Evolutionary conservation across 2,113 vertebrate genomes (phyloP).

Genomic region (Dromaius novaehollandiae): DNA sequence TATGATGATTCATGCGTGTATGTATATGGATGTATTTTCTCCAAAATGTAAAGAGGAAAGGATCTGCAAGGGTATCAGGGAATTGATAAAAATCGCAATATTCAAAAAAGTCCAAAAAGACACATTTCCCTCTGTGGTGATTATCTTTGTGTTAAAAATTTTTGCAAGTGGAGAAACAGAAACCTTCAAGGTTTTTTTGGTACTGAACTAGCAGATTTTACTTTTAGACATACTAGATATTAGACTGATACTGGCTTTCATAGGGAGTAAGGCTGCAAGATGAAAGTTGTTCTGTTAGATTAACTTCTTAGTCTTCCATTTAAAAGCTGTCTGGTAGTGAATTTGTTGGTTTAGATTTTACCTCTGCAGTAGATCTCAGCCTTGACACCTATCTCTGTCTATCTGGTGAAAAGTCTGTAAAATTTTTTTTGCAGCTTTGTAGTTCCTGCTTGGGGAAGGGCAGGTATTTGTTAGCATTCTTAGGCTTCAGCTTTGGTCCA

Average conservation of each 20-base stretch:
- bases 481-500: conserved; percentile 16
- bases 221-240: background rate
- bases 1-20: background rate
- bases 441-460: background rate
- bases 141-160: fast-evolving
- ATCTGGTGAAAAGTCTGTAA: background rate
- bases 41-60: background rate
- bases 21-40: background rate
- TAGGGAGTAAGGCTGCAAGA: background rate
- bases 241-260: background rate
- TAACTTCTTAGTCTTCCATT: background rate
- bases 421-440: conserved; percentile 16
- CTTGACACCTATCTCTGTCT: background rate
- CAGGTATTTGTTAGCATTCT: background rate
- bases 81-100: background rate
- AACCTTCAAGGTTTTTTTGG: background rate
- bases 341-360: background rate
- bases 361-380: background rate
- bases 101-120: background rate
- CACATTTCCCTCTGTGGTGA: background rate
- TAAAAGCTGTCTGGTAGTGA: background rate
- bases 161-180: background rate
- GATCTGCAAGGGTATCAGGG: background rate
- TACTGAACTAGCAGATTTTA: background rate
- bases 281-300: background rate